Percentiles rank a stretch among this genome's conserved stretches.
Conservation (phyloP, 2,888 invertebrate genomes). For the Lottia scabra region DNA sequence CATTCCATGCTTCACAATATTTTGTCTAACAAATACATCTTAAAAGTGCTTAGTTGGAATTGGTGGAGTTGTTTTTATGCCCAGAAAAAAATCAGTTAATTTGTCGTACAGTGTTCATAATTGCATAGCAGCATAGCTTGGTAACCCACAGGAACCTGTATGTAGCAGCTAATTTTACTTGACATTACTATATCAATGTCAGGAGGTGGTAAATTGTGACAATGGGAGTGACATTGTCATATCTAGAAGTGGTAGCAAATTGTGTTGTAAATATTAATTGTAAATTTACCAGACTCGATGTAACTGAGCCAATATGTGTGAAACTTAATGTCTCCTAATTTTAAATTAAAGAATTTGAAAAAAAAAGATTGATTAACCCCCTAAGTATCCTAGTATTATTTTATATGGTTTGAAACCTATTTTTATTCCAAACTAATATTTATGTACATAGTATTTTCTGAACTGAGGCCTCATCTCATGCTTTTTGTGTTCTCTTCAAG, state of each 20-base stretch:
- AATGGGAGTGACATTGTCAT: too few species aligned
- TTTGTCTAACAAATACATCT: background rate
- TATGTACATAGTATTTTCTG: background rate
- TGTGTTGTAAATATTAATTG: too few species aligned
- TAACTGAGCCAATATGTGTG: background rate
- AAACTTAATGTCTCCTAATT: background rate
- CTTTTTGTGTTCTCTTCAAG: background rate
- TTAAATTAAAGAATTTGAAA: background rate
- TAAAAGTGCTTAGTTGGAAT: background rate
- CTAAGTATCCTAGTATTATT: background rate
- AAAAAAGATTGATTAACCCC: background rate
- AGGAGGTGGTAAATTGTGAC: too few species aligned
- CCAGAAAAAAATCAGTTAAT: too few species aligned
- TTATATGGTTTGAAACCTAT: background rate
- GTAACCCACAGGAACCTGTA: too few species aligned
- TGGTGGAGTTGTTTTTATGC: background rate
- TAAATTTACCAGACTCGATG: too few species aligned
- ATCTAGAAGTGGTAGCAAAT: too few species aligned
- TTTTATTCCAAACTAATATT: background rate
- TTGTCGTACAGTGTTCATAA: too few species aligned
- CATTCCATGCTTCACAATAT: background rate
- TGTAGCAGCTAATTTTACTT: too few species aligned
- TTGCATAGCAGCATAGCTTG: too few species aligned
- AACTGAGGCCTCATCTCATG: background rate
- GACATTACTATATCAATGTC: too few species aligned